Conservation (phyloP, 2,888 invertebrate genomes). For the Metalampra italica region DNA sequence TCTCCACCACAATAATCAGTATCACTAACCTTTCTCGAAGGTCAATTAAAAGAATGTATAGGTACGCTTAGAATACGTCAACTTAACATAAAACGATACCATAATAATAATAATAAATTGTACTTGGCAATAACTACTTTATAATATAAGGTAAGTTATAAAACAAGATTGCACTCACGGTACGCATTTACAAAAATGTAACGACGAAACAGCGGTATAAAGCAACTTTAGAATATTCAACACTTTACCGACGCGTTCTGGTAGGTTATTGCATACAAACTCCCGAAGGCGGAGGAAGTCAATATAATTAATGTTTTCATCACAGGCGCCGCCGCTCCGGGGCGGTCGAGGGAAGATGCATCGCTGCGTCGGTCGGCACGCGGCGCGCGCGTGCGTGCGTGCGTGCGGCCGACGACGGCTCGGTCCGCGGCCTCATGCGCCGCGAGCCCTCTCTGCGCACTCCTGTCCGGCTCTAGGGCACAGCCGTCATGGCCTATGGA, state of each 20-base stretch:
- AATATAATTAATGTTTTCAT: conserved; percentile 47
- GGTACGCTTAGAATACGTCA: conserved; percentile 72
- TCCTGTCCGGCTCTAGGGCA: conserved; percentile 39
- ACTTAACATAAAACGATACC: conserved; percentile 65
- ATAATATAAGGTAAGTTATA: conserved; percentile 41
- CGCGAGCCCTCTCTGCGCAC: conserved; percentile 26
- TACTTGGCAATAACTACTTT: conserved; percentile 65
- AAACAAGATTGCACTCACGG: conserved; percentile 60
- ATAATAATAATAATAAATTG: conserved; percentile 60
- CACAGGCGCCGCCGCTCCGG: conserved; percentile 41
- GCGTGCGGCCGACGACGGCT: background rate
- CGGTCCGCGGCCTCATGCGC: conserved; percentile 17
- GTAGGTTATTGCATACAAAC: conserved; percentile 54
- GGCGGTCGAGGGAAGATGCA: conserved; percentile 11
- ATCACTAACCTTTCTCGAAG: conserved; percentile 78
- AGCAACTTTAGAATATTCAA: conserved; percentile 67
- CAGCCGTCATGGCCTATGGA: conserved; percentile 78
- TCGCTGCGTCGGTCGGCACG: conserved; percentile 10
- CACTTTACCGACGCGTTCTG: conserved; percentile 62
- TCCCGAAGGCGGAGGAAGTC: conserved; percentile 53
- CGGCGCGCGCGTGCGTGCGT: conserved; percentile 2
- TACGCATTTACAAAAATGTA: conserved; percentile 45
- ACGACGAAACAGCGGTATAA: conserved; percentile 46
- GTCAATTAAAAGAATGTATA: conserved; percentile 78
- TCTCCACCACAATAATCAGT: conserved; percentile 66